Percentiles rank a stretch among this genome's conserved stretches.
Evolutionary conservation across 2,797 vertebrate species (phyloP).

Genomic region (Halcyon chelicuti): DNA sequence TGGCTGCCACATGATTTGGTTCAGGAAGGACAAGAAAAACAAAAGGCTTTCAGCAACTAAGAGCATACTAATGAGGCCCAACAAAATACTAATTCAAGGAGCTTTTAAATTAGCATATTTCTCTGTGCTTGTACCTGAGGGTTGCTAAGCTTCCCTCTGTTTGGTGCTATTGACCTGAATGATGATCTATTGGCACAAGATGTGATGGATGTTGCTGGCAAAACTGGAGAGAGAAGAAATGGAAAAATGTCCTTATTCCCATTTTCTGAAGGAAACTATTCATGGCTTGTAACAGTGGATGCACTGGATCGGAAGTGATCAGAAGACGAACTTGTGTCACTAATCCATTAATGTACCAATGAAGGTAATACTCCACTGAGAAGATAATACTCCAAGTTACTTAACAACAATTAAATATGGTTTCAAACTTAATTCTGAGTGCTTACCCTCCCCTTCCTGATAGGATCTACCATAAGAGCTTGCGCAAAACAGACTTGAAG

Average conservation of each 20-base stretch:
- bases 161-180: constrained; percentile 52
- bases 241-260: background rate
- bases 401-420: background rate
- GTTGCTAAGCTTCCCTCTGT: constrained; percentile 57
- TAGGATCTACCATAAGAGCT: background rate
- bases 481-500: background rate
- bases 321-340: background rate
- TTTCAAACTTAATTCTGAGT: background rate
- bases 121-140: constrained; percentile 15
- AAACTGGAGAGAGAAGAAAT: background rate
- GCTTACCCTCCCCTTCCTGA: background rate
- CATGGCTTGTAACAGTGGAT: background rate
- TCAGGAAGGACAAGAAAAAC: constrained; percentile 24
- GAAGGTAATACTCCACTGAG: background rate
- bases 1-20: background rate
- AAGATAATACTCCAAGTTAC: background rate
- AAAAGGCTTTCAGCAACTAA: constrained; percentile 28
- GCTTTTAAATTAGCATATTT: constrained; percentile 62
- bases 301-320: background rate
- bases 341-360: background rate
- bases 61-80: constrained; percentile 62
- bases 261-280: constrained; percentile 1
- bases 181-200: constrained; percentile 39
- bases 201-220: constrained; percentile 12
- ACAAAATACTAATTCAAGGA: constrained; percentile 60